Percentiles rank a stretch among this genome's conserved stretches.
phyloP scores from a whole-genome alignment of 2,113 vertebrate genomes.

The Anhinga anhinga region DNA sequence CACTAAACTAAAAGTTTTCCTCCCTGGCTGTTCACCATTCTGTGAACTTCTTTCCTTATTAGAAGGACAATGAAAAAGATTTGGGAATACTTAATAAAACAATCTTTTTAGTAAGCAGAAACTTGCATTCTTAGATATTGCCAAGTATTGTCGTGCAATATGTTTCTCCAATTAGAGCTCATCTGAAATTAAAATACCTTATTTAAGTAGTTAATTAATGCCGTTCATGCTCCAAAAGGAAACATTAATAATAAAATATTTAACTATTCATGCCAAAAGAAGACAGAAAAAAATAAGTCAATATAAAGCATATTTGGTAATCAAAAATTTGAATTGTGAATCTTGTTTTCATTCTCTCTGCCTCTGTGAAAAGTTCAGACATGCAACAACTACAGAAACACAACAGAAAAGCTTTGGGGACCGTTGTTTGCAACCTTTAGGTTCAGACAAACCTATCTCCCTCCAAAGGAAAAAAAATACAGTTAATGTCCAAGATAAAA shows the following conservation, averaged over 20 bases:
- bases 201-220: neutral
- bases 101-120: neutral
- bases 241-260: neutral
- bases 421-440: neutral
- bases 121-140: neutral
- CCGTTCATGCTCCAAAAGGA: neutral
- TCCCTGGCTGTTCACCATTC: neutral
- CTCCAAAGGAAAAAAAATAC: neutral
- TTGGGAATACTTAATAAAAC: neutral
- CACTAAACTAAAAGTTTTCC: neutral
- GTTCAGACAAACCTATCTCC: neutral
- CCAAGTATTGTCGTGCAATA: neutral
- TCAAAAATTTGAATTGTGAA: neutral
- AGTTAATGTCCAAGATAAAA: neutral
- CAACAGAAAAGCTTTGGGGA: neutral
- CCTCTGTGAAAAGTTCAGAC: neutral
- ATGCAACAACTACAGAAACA: neutral
- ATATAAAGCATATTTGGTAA: neutral
- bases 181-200: slow-evolving; percentile 24
- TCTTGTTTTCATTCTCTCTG: neutral
- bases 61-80: neutral
- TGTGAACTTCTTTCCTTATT: neutral
- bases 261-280: neutral
- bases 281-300: neutral
- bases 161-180: slow-evolving; percentile 27